A percentile compares a stretch with the other conserved stretches of the same genome.
phyloP scores from a whole-genome alignment of 2,888 invertebrate genomes.

The Taenaris catops region DNA sequence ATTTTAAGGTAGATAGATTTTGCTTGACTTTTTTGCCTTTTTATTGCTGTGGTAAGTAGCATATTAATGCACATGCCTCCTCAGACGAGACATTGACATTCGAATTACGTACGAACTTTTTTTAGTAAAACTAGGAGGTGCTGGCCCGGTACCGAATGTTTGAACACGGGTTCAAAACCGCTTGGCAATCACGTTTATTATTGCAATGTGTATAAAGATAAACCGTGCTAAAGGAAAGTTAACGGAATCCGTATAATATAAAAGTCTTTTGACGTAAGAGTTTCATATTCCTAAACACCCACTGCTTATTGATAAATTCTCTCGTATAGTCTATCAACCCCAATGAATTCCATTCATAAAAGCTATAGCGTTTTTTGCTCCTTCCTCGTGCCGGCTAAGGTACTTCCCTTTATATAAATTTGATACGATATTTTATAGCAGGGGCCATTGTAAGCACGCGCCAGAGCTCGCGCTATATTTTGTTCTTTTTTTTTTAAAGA shows the following conservation, averaged over 20 bases:
- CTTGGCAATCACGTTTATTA: no score
- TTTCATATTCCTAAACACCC: slow-evolving; percentile 16
- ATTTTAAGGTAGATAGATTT: no score
- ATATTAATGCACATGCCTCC: no score
- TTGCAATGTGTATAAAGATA: no score
- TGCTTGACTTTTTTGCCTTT: no score
- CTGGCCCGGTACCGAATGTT: no score
- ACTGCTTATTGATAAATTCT: slow-evolving; percentile 25
- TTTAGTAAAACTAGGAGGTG: no score
- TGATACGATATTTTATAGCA: slow-evolving; percentile 70
- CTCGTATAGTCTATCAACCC: slow-evolving; percentile 41
- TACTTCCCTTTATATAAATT: slow-evolving; percentile 67
- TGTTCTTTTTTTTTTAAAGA: slow-evolving; percentile 52
- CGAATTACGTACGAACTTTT: no score
- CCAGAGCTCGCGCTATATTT: slow-evolving; percentile 47
- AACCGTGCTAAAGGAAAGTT: no score
- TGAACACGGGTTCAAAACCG: no score
- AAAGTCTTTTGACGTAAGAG: slow-evolving; percentile 11
- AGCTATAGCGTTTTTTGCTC: slow-evolving; percentile 47
- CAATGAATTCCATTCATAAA: slow-evolving; percentile 34
- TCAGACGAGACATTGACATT: no score
- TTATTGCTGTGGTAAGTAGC: no score
- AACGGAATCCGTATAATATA: slow-evolving; percentile 2
- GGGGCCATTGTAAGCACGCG: slow-evolving; percentile 62
- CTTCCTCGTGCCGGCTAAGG: slow-evolving; percentile 56